A percentile compares a stretch with the other conserved stretches of the same genome.
Conservation (phyloP, 2,797 vertebrate species). For the Argya squamiceps region DNA sequence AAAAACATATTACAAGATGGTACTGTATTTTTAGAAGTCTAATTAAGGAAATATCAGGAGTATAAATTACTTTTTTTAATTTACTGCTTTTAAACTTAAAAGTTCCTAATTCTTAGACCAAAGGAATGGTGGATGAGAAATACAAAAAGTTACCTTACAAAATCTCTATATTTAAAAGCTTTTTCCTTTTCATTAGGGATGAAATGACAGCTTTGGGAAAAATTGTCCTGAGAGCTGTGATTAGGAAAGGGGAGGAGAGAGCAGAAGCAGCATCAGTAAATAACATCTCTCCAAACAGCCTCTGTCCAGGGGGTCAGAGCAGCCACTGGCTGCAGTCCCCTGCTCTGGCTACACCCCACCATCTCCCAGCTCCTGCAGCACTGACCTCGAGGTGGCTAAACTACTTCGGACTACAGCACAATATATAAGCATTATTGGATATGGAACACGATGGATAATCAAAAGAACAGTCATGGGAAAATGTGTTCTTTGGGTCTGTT, state of each 20-base stretch:
- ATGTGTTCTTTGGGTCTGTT: fast-evolving
- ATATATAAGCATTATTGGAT: background rate
- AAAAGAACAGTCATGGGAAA: background rate
- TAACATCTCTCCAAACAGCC: background rate
- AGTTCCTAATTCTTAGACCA: background rate
- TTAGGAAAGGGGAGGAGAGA: background rate
- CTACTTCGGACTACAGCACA: background rate
- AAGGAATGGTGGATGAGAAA: background rate
- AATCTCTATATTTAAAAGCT: background rate
- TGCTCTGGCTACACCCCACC: fast-evolving
- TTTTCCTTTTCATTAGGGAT: background rate
- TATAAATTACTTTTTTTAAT: background rate
- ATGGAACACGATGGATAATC: background rate
- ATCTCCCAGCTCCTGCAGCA: background rate
- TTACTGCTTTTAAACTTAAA: background rate
- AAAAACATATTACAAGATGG: background rate
- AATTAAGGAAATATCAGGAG: background rate
- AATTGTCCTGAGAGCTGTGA: background rate
- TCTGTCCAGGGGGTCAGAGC: background rate
- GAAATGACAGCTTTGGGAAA: background rate
- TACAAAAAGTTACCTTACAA: fast-evolving
- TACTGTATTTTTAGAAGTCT: background rate
- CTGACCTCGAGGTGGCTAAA: fast-evolving
- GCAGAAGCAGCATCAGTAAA: too few relatives aligned
- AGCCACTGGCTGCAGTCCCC: background rate